phyloP scores from a whole-genome alignment of 2,888 invertebrate species.

The Salticus scenicus region DNA sequence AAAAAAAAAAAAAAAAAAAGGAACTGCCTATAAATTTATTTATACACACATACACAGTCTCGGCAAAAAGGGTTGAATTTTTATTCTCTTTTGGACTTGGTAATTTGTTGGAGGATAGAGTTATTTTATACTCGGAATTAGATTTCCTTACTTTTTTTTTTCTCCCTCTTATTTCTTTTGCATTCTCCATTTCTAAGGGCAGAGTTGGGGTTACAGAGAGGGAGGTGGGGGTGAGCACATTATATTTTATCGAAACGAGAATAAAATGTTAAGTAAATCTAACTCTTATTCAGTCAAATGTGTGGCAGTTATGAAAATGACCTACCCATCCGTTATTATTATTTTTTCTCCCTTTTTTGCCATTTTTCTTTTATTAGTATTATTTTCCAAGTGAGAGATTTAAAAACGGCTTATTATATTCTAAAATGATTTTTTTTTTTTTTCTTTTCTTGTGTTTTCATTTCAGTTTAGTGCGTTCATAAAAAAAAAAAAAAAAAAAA shows the following conservation, averaged over 20 bases:
- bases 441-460: too few relatives aligned
- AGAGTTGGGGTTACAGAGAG: background rate
- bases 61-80: background rate
- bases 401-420: too few relatives aligned
- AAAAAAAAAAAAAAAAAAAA: too few relatives aligned
- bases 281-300: conserved; percentile 12
- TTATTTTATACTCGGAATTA: background rate
- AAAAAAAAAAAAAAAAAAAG: too few relatives aligned
- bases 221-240: background rate
- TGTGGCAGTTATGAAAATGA: conserved; percentile 14
- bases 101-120: background rate
- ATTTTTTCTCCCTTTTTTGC: too few relatives aligned
- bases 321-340: background rate
- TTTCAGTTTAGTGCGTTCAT: too few relatives aligned
- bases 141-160: too few relatives aligned
- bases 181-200: background rate
- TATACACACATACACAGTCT: background rate
- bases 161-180: too few relatives aligned
- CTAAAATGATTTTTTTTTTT: too few relatives aligned
- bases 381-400: too few relatives aligned
- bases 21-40: background rate
- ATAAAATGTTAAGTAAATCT: background rate
- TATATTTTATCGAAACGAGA: background rate
- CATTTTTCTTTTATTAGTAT: too few relatives aligned
- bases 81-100: conserved; percentile 4